Evolutionary conservation across 2,888 invertebrate species (phyloP).

Genomic region (Ptychoptera albimana): DNA sequence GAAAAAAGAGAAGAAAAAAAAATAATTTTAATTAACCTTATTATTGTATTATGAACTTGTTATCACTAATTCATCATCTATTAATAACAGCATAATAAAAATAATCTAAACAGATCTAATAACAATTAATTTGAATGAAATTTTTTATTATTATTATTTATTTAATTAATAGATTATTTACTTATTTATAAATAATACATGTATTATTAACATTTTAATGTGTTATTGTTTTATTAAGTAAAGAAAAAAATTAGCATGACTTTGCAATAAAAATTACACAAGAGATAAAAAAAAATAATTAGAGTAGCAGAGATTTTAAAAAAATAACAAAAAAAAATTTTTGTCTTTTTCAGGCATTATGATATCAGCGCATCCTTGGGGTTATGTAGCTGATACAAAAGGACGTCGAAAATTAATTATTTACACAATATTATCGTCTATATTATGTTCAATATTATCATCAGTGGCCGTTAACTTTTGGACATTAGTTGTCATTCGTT

Average conservation of each 20-base stretch:
- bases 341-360: slow-evolving; percentile 30
- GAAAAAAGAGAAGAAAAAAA: too few relatives aligned
- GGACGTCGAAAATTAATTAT: slow-evolving; percentile 35
- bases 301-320: neutral
- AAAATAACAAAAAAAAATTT: slow-evolving; percentile 1
- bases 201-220: too few relatives aligned
- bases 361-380: slow-evolving; percentile 41
- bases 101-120: too few relatives aligned
- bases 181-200: too few relatives aligned
- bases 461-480: slow-evolving; percentile 34
- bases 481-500: slow-evolving; percentile 35
- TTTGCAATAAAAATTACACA: neutral
- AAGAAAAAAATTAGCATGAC: too few relatives aligned
- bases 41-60: neutral
- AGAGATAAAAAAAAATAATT: neutral
- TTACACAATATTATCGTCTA: slow-evolving; percentile 32
- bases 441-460: slow-evolving; percentile 32
- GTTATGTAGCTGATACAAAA: slow-evolving; percentile 37
- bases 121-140: too few relatives aligned
- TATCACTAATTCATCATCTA: too few relatives aligned
- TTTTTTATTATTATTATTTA: too few relatives aligned
- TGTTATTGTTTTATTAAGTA: too few relatives aligned
- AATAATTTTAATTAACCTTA: neutral
- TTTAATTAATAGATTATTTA: too few relatives aligned
- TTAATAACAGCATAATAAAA: too few relatives aligned